phyloP scores from a whole-genome alignment of 2,797 vertebrate genomes.

The Rachycentron canadum region DNA sequence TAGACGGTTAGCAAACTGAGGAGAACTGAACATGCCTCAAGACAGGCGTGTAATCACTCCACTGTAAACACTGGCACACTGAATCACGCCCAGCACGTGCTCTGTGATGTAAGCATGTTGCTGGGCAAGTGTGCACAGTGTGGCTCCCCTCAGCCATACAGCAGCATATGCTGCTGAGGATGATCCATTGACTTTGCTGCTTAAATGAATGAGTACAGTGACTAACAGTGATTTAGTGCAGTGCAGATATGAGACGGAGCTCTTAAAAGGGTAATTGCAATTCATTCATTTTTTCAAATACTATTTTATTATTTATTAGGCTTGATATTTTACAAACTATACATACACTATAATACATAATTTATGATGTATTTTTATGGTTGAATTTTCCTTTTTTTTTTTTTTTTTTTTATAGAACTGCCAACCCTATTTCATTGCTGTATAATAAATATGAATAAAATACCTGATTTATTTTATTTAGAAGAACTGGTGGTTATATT shows the following conservation, averaged over 20 bases:
- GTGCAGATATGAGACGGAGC: slow-evolving; percentile 54
- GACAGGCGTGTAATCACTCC: slow-evolving; percentile 80
- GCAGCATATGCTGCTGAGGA: slow-evolving; percentile 79
- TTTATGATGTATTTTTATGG: slow-evolving; percentile 3
- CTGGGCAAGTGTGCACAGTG: slow-evolving; percentile 83
- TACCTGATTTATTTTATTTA: slow-evolving; percentile 32
- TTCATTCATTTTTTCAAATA: slow-evolving; percentile 11
- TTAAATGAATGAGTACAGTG: slow-evolving; percentile 64
- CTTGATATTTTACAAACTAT: slow-evolving; percentile 21
- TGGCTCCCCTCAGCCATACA: slow-evolving; percentile 76
- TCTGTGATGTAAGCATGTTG: slow-evolving; percentile 86
- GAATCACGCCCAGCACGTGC: slow-evolving; percentile 83
- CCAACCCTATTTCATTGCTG: not conserved
- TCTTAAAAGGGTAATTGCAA: slow-evolving; percentile 18
- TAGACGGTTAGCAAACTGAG: slow-evolving; percentile 68
- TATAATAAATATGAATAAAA: slow-evolving; percentile 22
- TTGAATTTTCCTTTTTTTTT: slow-evolving; percentile 2
- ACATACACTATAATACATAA: not conserved
- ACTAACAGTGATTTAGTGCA: slow-evolving; percentile 65
- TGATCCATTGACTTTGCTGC: slow-evolving; percentile 77
- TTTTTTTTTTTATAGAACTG: not conserved
- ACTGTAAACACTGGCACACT: slow-evolving; percentile 81
- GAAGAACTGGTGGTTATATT: slow-evolving; percentile 30
- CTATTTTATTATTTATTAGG: not conserved
- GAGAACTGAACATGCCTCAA: slow-evolving; percentile 75